A percentile compares a stretch with the other conserved stretches of the same genome.
Evolutionary conservation across 2,797 vertebrate genomes (phyloP).

Genomic region (Erpetoichthys calabaricus): DNA sequence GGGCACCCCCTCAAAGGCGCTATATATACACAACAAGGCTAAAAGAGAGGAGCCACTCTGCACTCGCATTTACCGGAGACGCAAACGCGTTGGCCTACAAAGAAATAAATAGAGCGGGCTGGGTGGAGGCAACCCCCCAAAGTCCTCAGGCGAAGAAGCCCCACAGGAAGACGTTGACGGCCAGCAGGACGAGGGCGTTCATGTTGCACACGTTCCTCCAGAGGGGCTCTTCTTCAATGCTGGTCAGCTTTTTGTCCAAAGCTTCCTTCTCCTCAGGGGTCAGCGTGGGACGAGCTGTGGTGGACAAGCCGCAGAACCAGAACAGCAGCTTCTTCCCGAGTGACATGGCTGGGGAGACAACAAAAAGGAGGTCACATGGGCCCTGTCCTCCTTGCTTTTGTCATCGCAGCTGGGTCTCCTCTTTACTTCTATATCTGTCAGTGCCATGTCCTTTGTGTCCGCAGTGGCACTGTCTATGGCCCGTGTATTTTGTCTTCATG

Average conservation of each 20-base stretch:
- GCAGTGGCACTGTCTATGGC: too few relatives aligned
- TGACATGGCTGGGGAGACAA: constrained; percentile 5
- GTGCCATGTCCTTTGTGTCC: too few relatives aligned
- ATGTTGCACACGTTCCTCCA: constrained; percentile 66
- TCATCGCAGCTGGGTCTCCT: too few relatives aligned
- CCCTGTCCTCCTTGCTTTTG: too few relatives aligned
- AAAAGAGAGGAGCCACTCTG: too few relatives aligned
- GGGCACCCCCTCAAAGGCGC: too few relatives aligned
- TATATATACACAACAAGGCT: too few relatives aligned
- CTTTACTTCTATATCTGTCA: too few relatives aligned
- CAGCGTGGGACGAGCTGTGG: constrained; percentile 13
- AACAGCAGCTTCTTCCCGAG: constrained; percentile 42
- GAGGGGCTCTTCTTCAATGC: constrained; percentile 56
- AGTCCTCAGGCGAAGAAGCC: constrained; percentile 62
- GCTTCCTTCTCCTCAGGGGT: constrained; percentile 39
- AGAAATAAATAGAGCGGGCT: not conserved
- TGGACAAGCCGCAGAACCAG: constrained; percentile 67
- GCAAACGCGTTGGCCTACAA: too few relatives aligned
- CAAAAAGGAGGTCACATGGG: not conserved
- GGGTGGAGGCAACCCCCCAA: rapidly evolving
- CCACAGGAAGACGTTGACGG: constrained; percentile 76
- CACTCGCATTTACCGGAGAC: too few relatives aligned
- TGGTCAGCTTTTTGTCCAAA: constrained; percentile 47
- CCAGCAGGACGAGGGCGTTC: constrained; percentile 66
- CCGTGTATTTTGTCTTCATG: too few relatives aligned